Base-by-base conservation (phyloP, 2,797 vertebrate species). In the Chloroceryle amazona region DNA sequence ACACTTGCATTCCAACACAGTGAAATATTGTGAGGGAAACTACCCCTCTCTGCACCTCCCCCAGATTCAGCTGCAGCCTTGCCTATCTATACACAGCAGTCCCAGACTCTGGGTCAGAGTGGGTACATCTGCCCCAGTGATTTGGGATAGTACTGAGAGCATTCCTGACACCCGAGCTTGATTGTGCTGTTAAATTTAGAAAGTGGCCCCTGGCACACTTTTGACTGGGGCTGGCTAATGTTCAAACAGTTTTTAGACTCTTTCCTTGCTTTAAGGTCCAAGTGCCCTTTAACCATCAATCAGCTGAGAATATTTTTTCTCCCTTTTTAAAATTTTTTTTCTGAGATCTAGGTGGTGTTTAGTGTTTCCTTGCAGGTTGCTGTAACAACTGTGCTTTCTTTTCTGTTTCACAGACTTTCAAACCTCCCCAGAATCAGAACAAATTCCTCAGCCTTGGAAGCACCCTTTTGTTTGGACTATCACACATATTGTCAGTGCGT, bases 401-500 rank as follows among this genome's bases (percentile, higher is more conserved):
- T 95, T 93, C 72, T 92, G 73, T 96, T 89, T 94, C 76, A 49
- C 70, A 84, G 86, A 86, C 83, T 79, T 94, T 91, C 46, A 94
- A 73, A 75, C 80, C 42, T 81, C 86, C 70, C 14, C 52, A 90
- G 87, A 87, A 89, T 74, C 85, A 84, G 88, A 90, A 94, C 55
- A 88, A 96, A 96, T 96, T 97, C 96, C 92, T 96, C 58, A 92
- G 94, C 96, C 95, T 92, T 96, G 93, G 96, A 96, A 96, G 95
- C 95, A 95, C 66, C 81, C 33, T 31, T 95, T 94, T 97, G 90
- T 96, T 95, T 96, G 93, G 58, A 89, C 73, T 79, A 76, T 86
- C 0, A 0, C 82, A 81, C 58, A 79, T 86, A 79, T 85, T 95
- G 85, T 90, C 82, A 88, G 54, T 79, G 39, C 0, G 3, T 89